Evolutionary conservation across 2,113 vertebrate genomes (phyloP), one percentile per base, ranked within the genome.

Genomic region (Gavialis gangeticus): DNA sequence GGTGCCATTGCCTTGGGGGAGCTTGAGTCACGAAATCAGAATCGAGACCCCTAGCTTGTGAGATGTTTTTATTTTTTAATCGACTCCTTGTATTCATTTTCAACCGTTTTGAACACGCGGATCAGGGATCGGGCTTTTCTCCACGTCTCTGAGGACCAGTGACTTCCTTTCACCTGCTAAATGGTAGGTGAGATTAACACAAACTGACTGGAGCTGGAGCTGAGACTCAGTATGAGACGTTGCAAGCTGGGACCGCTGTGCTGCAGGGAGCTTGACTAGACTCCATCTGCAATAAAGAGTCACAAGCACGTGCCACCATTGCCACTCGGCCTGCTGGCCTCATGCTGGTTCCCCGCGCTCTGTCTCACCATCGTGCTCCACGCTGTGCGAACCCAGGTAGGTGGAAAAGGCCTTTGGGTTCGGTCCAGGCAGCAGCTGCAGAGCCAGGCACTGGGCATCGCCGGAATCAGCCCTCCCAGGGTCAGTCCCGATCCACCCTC

Each of bases 201-300:
- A 22, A 22, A 9, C 1, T 10, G 0, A 64, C 11, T 57, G 1
- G 16, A 10, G 1, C 11, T 57, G 1, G 16, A 10, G 1, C 69
- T 28, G 2, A 0, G 64, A 21, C 60, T 85, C 60, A 62, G 4
- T 16, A 15, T 19, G 3, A 56, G 3, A 9, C 19, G 34, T 75
- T 75, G 79, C 46, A 25, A 14, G 24, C 30, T 13, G 59, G 16
- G 63, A 37, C n/a, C 34, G 30, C 67, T 21, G 67, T 69, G 34
- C 34, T 34, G 34, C 34, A 34, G 34, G 34, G 30, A 69, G 18
- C 30, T 34, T 69, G 67, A 34, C 4, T 34, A 34, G 34, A 34
- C 34, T 34, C 34, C 34, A 34, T 34, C 34, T 34, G 34, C 34
- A 34, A 34, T 5, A 34, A 34, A 34, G 34, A 34, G 34, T 34